A percentile compares a stretch with the other conserved stretches of the same genome.
Evolutionary conservation across 2,113 vertebrate genomes (phyloP).

Genomic region (Reinhardtius hippoglossoides): DNA sequence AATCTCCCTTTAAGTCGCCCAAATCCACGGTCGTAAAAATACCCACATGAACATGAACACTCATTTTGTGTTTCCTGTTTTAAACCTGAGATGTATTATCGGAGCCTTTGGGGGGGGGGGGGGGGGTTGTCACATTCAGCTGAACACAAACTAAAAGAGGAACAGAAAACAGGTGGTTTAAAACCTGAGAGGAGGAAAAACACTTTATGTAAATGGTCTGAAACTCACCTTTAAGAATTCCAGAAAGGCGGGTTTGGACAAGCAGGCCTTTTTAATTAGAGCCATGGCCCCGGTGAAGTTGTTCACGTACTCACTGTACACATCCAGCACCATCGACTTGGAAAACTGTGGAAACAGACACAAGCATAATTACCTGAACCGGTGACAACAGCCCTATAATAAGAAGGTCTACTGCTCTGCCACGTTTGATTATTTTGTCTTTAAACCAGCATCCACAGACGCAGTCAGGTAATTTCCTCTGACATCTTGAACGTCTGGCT

Average conservation of each 20-base stretch:
- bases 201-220: not conserved
- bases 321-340: slow-evolving; percentile 97
- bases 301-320: slow-evolving; percentile 98
- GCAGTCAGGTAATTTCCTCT: slow-evolving; percentile 34
- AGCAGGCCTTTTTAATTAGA: slow-evolving; percentile 94
- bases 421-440: slow-evolving; percentile 22
- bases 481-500: slow-evolving; percentile 40
- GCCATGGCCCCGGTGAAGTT: slow-evolving; percentile 98
- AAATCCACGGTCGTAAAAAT: too few species aligned
- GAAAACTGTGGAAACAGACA: slow-evolving; percentile 87
- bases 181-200: not conserved
- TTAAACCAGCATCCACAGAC: slow-evolving; percentile 6
- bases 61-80: too few species aligned
- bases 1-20: too few species aligned
- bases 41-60: too few species aligned
- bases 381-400: slow-evolving; percentile 3
- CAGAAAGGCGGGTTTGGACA: slow-evolving; percentile 94
- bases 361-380: slow-evolving; percentile 14
- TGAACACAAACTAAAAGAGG: not conserved
- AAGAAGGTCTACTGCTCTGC: not conserved
- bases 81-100: slow-evolving; percentile 13
- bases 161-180: not conserved
- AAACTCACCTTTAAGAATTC: slow-evolving; percentile 94
- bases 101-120: not conserved
- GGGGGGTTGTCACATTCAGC: not conserved